These are phyloP conservation scores for Toxotes lorentzi DNA, from an alignment of 2,797 vertebrate species.

Conservation along the genomic window DNA sequence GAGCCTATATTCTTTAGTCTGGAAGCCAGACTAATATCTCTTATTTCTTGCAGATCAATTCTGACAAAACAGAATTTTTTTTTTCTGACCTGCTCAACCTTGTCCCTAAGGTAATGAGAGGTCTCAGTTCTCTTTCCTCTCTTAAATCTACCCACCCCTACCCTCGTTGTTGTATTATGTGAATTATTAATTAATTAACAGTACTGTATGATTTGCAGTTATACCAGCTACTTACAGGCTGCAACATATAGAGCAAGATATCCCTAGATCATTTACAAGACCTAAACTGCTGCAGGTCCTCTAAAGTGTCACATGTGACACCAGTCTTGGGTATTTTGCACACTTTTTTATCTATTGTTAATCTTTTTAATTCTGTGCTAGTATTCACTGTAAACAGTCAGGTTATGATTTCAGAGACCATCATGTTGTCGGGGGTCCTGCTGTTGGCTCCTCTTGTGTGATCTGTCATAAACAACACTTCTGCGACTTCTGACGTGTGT, in stretches of 20 bases:
- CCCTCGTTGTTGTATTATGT: not conserved
- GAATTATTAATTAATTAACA: not conserved
- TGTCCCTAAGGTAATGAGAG: not conserved
- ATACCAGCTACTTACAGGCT: not conserved
- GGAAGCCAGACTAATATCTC: no score
- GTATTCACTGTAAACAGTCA: not conserved
- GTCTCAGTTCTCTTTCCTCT: not conserved
- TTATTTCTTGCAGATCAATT: not conserved
- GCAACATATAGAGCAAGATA: not conserved
- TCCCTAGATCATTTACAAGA: not conserved
- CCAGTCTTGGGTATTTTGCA: not conserved
- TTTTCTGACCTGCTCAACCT: not conserved
- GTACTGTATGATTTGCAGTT: not conserved
- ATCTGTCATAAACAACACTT: slow-evolving; percentile 36
- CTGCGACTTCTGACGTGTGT: slow-evolving; percentile 27
- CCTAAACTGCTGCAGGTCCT: not conserved
- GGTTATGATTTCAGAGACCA: not conserved
- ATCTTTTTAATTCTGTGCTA: not conserved
- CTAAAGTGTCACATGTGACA: not conserved
- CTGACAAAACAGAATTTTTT: not conserved
- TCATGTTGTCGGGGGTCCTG: not conserved
- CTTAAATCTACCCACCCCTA: not conserved
- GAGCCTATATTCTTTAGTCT: not conserved
- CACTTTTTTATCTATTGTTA: not conserved
- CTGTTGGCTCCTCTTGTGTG: slow-evolving; percentile 9